These are phyloP conservation scores for Sitophilus oryzae DNA, from an alignment of 1,140 invertebrate genomes.

Conservation along the genomic window DNA sequence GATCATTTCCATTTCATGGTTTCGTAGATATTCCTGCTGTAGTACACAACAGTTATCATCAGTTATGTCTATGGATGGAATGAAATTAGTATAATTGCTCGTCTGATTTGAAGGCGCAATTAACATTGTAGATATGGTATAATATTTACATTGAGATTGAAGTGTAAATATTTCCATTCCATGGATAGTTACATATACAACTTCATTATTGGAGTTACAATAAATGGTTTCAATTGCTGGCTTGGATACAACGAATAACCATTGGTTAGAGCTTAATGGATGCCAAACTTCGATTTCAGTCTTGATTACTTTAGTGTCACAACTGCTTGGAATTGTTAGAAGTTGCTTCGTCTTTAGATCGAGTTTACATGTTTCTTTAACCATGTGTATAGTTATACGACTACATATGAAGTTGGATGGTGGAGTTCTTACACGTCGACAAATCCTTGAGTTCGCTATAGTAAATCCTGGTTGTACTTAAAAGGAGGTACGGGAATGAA, in stretches of 20 bases:
- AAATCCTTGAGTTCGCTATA: constrained; percentile 12
- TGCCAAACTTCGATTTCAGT: constrained; percentile 9
- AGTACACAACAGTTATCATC: constrained; percentile 10
- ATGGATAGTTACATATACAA: constrained; percentile 2
- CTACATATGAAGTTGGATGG: not conserved
- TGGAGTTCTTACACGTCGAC: not conserved
- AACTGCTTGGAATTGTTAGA: not conserved
- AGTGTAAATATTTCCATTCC: constrained; percentile 10
- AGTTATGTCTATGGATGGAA: constrained; percentile 11
- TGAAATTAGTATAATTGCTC: constrained; percentile 11
- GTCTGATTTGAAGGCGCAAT: too few relatives aligned
- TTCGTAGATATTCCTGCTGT: too few relatives aligned
- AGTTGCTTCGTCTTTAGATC: not conserved
- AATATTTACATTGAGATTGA: constrained; percentile 15
- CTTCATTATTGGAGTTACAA: not conserved
- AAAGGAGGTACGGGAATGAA: constrained; percentile 5
- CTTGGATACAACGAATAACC: constrained; percentile 5
- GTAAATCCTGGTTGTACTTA: constrained; percentile 10
- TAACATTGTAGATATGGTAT: constrained; percentile 18
- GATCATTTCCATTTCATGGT: constrained; percentile 13
- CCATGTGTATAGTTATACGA: not conserved
- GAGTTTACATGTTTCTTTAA: constrained; percentile 3
- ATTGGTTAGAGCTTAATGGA: constrained; percentile 3
- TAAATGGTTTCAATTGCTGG: not conserved
- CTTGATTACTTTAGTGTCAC: constrained; percentile 2